A percentile compares a stretch with the other conserved stretches of the same genome.
Conservation (phyloP, 92 coral and sea anemone species). For the Chrysogorgia sp. region DNA sequence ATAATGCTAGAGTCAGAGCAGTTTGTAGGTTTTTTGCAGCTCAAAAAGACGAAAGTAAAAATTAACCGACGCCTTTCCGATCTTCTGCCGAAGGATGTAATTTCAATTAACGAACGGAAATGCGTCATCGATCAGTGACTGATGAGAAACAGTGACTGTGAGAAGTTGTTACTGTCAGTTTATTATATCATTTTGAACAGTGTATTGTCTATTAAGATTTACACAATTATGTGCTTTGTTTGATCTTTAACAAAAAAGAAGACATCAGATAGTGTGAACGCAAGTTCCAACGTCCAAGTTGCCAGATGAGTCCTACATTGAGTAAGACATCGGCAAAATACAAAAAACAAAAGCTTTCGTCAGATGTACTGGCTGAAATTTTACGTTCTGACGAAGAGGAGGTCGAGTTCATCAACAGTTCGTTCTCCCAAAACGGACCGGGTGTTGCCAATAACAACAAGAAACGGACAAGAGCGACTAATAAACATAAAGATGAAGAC, state of each 20-base stretch:
- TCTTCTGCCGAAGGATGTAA: constrained; percentile 13
- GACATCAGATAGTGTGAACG: constrained; percentile 8
- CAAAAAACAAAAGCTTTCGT: constrained; percentile 58
- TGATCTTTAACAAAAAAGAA: constrained; percentile 21
- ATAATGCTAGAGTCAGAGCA: too few relatives aligned
- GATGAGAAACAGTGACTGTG: too few relatives aligned
- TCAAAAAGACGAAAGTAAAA: constrained; percentile 21
- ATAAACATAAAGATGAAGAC: constrained; percentile 34
- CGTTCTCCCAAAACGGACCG: constrained; percentile 40
- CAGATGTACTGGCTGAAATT: constrained; percentile 85
- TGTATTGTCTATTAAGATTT: neutral
- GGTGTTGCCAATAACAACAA: constrained; percentile 23
- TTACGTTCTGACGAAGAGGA: constrained; percentile 90
- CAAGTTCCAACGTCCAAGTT: neutral
- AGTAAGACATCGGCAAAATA: constrained; percentile 37
- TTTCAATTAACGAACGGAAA: constrained; percentile 1
- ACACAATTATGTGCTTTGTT: constrained; percentile 20
- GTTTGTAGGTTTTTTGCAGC: too few relatives aligned
- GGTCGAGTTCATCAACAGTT: constrained; percentile 73
- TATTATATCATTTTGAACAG: too few relatives aligned
- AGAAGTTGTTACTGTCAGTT: neutral
- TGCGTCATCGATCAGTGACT: neutral
- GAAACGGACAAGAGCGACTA: constrained; percentile 31
- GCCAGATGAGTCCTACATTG: constrained; percentile 19
- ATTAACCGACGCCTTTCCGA: neutral